Evolutionary conservation across 2,797 vertebrate genomes (phyloP).

Genomic region (Pogoniulus pusillus): DNA sequence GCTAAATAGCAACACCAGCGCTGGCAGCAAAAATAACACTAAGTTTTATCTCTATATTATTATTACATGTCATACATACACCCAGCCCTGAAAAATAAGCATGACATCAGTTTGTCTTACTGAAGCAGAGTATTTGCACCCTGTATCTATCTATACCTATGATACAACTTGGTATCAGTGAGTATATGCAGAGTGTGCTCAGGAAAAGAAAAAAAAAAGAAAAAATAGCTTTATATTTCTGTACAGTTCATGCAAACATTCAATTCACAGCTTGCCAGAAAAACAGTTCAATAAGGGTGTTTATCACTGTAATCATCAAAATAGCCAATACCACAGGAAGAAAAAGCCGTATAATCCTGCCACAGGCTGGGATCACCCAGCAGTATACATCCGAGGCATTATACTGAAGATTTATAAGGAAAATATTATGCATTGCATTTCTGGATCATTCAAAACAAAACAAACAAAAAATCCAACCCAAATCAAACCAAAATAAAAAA

Average conservation of each 20-base stretch:
- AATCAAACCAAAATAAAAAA: no score
- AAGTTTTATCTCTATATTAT: not conserved
- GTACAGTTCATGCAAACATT: not conserved
- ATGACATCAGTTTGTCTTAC: not conserved
- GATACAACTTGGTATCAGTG: not conserved
- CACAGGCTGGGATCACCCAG: not conserved
- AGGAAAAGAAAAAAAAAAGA: not conserved
- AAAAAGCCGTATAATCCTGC: not conserved
- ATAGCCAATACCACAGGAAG: not conserved
- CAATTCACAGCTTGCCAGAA: not conserved
- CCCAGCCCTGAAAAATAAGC: not conserved
- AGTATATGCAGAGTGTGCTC: not conserved
- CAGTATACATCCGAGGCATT: not conserved
- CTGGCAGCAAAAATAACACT: not conserved
- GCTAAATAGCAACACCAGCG: not conserved
- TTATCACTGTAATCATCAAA: not conserved
- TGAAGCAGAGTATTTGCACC: not conserved
- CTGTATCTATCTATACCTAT: not conserved
- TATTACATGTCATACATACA: not conserved
- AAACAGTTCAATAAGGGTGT: not conserved
- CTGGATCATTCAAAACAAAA: not conserved
- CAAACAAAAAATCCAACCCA: no score
- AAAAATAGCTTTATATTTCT: not conserved
- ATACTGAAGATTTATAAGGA: no score
- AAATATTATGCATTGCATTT: not conserved